These are phyloP conservation scores for Pseudomyrmex cubaensis DNA, from an alignment of 1,140 invertebrate genomes.

Conservation along the genomic window DNA sequence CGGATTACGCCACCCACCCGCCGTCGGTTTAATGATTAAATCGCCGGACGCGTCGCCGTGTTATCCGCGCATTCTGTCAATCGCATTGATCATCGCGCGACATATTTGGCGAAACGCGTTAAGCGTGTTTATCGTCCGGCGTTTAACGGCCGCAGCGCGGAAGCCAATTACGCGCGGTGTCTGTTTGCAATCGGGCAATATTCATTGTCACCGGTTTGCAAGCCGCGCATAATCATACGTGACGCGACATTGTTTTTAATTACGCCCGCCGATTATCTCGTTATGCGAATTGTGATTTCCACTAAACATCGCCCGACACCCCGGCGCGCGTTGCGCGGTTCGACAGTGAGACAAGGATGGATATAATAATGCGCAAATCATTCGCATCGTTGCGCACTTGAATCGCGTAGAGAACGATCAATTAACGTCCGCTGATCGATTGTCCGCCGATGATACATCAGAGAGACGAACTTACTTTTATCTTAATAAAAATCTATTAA, in stretches of 20 bases:
- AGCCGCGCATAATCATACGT: slow-evolving; percentile 55
- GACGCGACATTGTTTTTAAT: slow-evolving; percentile 62
- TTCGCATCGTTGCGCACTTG: slow-evolving; percentile 4
- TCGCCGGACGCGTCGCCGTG: slow-evolving; percentile 47
- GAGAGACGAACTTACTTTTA: not conserved
- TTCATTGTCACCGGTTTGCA: slow-evolving; percentile 53
- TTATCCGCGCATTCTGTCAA: slow-evolving; percentile 59
- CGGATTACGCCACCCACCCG: slow-evolving; percentile 37
- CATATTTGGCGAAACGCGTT: slow-evolving; percentile 58
- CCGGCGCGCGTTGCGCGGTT: not conserved
- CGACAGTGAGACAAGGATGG: slow-evolving; percentile 2
- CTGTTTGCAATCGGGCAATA: slow-evolving; percentile 61
- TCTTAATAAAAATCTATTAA: not conserved
- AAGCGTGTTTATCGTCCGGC: slow-evolving; percentile 63
- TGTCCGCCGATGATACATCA: not conserved
- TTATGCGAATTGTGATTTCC: slow-evolving; percentile 60
- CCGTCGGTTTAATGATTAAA: slow-evolving; percentile 65
- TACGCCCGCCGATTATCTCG: slow-evolving; percentile 57
- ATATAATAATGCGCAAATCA: not conserved
- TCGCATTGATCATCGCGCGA: slow-evolving; percentile 63
- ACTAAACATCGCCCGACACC: slow-evolving; percentile 41
- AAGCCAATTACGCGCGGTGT: slow-evolving; percentile 69
- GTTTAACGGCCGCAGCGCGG: slow-evolving; percentile 66
- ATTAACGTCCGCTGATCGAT: slow-evolving; percentile 27
- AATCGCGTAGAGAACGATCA: not conserved